Percentiles rank a stretch among this genome's conserved stretches.
phyloP scores from a whole-genome alignment of 2,797 vertebrate genomes.

The Clarias platycephalus region DNA sequence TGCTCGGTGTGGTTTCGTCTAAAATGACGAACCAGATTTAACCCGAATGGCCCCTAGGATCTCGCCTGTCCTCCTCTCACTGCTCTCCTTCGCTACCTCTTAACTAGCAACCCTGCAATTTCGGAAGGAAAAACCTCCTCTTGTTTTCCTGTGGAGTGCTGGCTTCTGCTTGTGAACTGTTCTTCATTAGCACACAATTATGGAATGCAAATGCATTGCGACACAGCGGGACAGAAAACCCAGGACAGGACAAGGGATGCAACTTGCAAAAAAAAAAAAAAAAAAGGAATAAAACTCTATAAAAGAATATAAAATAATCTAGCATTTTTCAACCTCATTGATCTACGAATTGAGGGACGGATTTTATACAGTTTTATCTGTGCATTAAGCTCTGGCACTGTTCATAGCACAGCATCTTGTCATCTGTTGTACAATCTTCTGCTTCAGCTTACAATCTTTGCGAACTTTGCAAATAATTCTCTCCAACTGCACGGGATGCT shows the following conservation, averaged over 20 bases:
- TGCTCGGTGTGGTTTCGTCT: background rate
- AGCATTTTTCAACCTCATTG: background rate
- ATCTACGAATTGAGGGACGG: background rate
- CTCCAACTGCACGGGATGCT: too few species aligned
- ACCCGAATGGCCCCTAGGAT: background rate
- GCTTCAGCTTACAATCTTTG: too few species aligned
- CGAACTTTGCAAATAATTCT: too few species aligned
- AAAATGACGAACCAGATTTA: slow-evolving; percentile 6
- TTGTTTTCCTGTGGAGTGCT: slow-evolving; percentile 40
- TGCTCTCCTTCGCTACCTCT: slow-evolving; percentile 24
- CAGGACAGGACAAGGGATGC: slow-evolving; percentile 31
- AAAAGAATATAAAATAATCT: background rate
- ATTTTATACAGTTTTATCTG: too few species aligned
- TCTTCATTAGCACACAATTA: slow-evolving; percentile 55
- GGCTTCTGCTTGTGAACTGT: slow-evolving; percentile 52
- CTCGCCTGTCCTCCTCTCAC: background rate
- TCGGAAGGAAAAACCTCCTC: slow-evolving; percentile 44
- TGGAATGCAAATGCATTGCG: slow-evolving; percentile 26
- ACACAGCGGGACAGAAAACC: slow-evolving; percentile 27
- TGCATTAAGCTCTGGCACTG: background rate
- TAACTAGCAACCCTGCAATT: slow-evolving; percentile 46
- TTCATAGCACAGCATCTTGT: background rate
- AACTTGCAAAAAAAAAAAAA: slow-evolving; percentile 12
- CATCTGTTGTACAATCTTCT: too few species aligned
- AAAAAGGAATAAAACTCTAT: background rate